Evolutionary conservation across 1,140 invertebrate genomes (phyloP).

Genomic region (Scaptomyza pallida): DNA sequence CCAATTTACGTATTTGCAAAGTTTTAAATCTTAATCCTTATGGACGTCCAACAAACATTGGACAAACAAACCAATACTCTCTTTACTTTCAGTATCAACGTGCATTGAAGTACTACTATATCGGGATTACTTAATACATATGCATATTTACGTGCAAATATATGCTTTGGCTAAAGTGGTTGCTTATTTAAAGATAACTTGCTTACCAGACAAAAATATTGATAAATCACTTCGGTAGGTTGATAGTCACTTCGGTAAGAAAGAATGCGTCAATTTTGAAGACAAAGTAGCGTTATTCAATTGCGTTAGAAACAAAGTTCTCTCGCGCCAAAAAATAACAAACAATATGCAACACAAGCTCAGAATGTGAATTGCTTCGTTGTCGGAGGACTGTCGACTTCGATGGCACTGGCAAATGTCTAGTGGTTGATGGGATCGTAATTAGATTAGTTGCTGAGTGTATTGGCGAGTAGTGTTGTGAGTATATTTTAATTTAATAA

Average conservation of each 20-base stretch:
- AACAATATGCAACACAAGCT: slow-evolving; percentile 70
- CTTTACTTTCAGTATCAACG: too few relatives aligned
- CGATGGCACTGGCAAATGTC: slow-evolving; percentile 25
- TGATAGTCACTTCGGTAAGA: slow-evolving; percentile 8
- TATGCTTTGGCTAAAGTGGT: not conserved
- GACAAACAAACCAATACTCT: too few relatives aligned
- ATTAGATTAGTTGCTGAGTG: slow-evolving; percentile 70
- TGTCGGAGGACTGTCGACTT: slow-evolving; percentile 37
- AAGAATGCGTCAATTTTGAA: not conserved
- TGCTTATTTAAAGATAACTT: not conserved
- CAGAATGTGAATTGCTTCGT: slow-evolving; percentile 53
- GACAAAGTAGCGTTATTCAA: slow-evolving; percentile 36
- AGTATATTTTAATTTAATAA: slow-evolving; percentile 81
- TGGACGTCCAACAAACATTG: too few relatives aligned
- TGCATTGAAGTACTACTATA: too few relatives aligned
- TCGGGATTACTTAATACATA: too few relatives aligned
- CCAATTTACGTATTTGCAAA: too few relatives aligned
- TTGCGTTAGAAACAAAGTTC: slow-evolving; percentile 25
- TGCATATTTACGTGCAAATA: not conserved
- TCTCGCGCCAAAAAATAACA: slow-evolving; percentile 74
- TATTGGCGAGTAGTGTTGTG: slow-evolving; percentile 39
- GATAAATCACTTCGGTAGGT: slow-evolving; percentile 41
- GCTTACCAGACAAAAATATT: slow-evolving; percentile 71
- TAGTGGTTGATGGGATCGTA: slow-evolving; percentile 56
- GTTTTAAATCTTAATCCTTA: too few relatives aligned